Evolutionary conservation across 2,888 invertebrate genomes (phyloP).

Genomic region (Acronicta psi): DNA sequence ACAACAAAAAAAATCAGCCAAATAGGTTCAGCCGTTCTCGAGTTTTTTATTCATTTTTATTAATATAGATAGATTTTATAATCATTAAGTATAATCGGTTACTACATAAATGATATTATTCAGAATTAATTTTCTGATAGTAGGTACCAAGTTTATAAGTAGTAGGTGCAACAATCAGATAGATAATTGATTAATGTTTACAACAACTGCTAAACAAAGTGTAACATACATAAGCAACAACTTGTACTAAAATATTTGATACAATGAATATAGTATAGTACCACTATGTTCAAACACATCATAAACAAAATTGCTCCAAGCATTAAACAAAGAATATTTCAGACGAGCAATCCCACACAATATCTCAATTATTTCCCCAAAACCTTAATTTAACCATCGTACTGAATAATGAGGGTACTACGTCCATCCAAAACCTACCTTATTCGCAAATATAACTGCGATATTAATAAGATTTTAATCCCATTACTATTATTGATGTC

Average conservation of each 20-base stretch:
- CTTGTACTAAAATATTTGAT: neutral
- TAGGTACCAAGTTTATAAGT: too few species aligned
- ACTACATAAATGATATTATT: too few species aligned
- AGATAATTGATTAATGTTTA: neutral
- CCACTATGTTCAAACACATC: neutral
- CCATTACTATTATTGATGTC: constrained; percentile 30
- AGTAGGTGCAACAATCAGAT: neutral
- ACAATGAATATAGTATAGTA: neutral
- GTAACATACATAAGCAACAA: neutral
- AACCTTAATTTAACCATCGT: constrained; percentile 33
- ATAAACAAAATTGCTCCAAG: neutral
- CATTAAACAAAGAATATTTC: constrained; percentile 12
- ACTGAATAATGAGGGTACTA: constrained; percentile 28
- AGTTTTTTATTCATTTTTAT: too few species aligned
- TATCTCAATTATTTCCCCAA: constrained; percentile 31
- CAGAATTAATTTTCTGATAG: too few species aligned
- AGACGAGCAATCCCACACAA: neutral
- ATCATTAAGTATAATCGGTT: too few species aligned
- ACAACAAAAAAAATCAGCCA: too few species aligned
- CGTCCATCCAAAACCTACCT: neutral
- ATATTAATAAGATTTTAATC: constrained; percentile 25
- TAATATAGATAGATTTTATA: too few species aligned
- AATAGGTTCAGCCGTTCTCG: too few species aligned
- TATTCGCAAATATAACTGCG: constrained; percentile 29
- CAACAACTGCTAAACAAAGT: neutral